Evolutionary conservation across 2,797 vertebrate genomes (phyloP), one percentile per base, ranked within the genome.

Genomic region (Aeoliscus strigatus): DNA sequence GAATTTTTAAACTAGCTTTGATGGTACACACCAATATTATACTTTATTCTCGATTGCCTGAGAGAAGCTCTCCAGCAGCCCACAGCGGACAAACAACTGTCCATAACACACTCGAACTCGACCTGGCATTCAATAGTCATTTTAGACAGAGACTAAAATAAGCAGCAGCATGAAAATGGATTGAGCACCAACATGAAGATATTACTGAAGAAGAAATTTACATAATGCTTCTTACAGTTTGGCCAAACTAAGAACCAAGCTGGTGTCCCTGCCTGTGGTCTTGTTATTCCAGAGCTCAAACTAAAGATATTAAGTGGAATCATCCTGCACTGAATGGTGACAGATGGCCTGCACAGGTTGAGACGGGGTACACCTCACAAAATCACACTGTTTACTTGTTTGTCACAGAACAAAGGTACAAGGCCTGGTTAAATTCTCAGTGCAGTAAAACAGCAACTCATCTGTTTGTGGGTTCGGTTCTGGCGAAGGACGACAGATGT

Each of bases 11-110:
- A 28, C 21, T 42, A 14, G 24, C 23, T 31, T 10, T 51, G 46
- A 38, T 32, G 12, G 16, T 54, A 47, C 47, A 60, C 8, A 25
- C 13, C 14, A 49, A 64, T 52, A 27, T 51, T 32, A 43, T 13
- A 39, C 71, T 28, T 56, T 5, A 53, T 64, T 69, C 40, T 73
- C 40, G 32, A 78, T 52, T 47, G 35, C 45, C 40, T 29, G 40
- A 70, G 64, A 66, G 59, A 70, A 17, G 7, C 56, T 70, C 72
- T 67, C 44, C 55, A 73, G 46, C 51, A 61, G 35, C 71, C 48
- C 66, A 73, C 63, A 45, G 51, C 26, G 50, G 60, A 72, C 60
- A 68, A 70, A 80, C 76, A 76, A 51, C 69, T 66, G 66, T 47
- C 60, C 50, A 52, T 45, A 56, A 60, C 46, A 64, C 62, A 70